phyloP scores from a whole-genome alignment of 2,888 invertebrate genomes.

The Ophion ellenae region DNA sequence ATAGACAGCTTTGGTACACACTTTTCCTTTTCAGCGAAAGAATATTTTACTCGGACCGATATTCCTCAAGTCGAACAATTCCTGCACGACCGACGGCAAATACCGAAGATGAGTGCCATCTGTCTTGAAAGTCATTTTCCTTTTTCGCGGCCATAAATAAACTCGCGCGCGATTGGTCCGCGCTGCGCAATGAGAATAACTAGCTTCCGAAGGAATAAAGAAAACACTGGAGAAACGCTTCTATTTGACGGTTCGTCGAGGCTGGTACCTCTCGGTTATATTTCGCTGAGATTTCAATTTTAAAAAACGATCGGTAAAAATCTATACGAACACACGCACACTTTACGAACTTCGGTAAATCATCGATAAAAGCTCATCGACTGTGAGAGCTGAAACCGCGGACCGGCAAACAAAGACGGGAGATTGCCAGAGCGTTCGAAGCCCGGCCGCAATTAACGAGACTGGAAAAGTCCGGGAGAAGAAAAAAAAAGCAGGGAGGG shows the following conservation, averaged over 20 bases:
- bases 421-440: background rate
- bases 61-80: background rate
- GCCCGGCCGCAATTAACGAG: conserved; percentile 8
- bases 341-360: background rate
- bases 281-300: conserved; percentile 1
- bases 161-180: conserved; percentile 10
- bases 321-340: background rate
- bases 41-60: too few relatives aligned
- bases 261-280: background rate
- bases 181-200: background rate
- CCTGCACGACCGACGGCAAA: conserved; percentile 10
- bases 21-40: too few relatives aligned
- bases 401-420: background rate
- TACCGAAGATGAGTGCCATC: background rate
- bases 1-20: too few relatives aligned
- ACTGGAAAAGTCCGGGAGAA: conserved; percentile 3
- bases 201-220: background rate
- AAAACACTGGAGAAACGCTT: conserved; percentile 21
- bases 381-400: background rate
- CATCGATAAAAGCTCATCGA: background rate
- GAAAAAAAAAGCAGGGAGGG: background rate
- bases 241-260: conserved; percentile 19
- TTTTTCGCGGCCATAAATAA: conserved; percentile 1
- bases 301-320: conserved; percentile 1
- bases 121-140: background rate